Evolutionary conservation across 2,113 vertebrate species (phyloP).

Genomic region (Caranx ignobilis): DNA sequence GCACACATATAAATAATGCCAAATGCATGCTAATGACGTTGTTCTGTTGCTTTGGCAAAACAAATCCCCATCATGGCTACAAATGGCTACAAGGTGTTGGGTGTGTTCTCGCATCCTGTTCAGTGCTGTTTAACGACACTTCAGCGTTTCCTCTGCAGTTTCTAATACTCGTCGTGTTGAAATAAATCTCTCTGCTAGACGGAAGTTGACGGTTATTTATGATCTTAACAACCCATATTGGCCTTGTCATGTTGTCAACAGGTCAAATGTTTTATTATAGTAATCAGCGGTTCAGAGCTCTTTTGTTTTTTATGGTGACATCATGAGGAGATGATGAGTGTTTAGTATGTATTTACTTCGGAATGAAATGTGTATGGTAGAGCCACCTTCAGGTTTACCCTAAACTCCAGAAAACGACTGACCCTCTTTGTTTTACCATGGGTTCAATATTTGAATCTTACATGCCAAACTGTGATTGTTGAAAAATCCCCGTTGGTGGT

Average conservation of each 20-base stretch:
- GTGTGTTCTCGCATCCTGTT: conserved; percentile 2
- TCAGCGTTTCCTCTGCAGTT: not conserved
- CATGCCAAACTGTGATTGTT: too few relatives aligned
- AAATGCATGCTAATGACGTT: conserved; percentile 71
- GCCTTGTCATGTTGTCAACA: not conserved
- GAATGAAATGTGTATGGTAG: not conserved
- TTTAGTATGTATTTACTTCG: not conserved
- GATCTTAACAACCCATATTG: not conserved
- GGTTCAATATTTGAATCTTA: too few relatives aligned
- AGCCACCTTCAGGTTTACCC: too few relatives aligned
- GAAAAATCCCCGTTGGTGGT: too few relatives aligned
- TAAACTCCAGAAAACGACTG: too few relatives aligned
- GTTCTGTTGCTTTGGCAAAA: conserved; percentile 59
- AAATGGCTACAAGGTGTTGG: conserved; percentile 43
- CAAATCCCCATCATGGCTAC: conserved; percentile 40
- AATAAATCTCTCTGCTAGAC: not conserved
- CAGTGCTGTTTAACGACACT: not conserved
- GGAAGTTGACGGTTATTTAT: not conserved
- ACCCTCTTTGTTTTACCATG: too few relatives aligned
- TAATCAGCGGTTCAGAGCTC: not conserved
- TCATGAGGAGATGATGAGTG: not conserved
- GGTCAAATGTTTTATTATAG: not conserved
- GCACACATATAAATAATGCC: conserved; percentile 67
- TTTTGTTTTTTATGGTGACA: not conserved
- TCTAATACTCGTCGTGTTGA: not conserved